Base-by-base conservation (phyloP, 37 sponge, comb jelly and placozoan genomes). In the Agelas oroides region DNA sequence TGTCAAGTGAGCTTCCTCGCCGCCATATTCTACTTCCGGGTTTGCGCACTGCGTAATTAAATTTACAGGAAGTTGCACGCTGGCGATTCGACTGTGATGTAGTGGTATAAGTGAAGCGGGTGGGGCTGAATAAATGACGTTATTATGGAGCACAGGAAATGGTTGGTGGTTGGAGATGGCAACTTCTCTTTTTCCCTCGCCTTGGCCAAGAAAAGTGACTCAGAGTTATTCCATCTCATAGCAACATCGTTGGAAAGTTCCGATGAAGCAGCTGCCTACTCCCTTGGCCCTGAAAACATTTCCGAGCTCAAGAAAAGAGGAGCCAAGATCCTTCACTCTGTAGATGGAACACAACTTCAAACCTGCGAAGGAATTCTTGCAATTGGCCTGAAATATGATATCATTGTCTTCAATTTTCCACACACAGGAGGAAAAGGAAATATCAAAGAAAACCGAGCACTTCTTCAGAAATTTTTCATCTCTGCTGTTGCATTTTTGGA, bases 341-440 rank as follows among this genome's bases (percentile, higher is more conserved):
- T 95, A 25, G 95, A 95, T 68, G 95, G 80, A 14, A 95, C 95
- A 0, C 41, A 81, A 28, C 84, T 95, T 36, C 36, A 62, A 0
- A 65, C 81, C 12, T 78, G 57, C 53, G 71, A 30, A 19, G 52
- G 65, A 23, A 68, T 89, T 15, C 30, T 23, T 2, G 30, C 73
- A 62, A 30, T 40, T 12, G 34, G 59, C 18, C 20, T 32, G 14
- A 40, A 61, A 23, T 95, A 70, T 68, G 58, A 83, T 31, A 53
- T 20, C 11, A 78, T 95, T 14, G 83, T 89, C 17, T 95, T 95
- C 59, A 95, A 95, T 85, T 95, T 95, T 46, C 95, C 95, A 61
- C 95, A 95, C 77, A 76, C 74, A 65, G 95, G 95, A n/a, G 95
- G 95, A 11, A 95, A 95, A 56, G 86, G 84, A 31, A 89, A 91